These are phyloP conservation scores for Rhadinocentrus ornatus DNA, from an alignment of 2,797 vertebrate species.

Conservation along the genomic window DNA sequence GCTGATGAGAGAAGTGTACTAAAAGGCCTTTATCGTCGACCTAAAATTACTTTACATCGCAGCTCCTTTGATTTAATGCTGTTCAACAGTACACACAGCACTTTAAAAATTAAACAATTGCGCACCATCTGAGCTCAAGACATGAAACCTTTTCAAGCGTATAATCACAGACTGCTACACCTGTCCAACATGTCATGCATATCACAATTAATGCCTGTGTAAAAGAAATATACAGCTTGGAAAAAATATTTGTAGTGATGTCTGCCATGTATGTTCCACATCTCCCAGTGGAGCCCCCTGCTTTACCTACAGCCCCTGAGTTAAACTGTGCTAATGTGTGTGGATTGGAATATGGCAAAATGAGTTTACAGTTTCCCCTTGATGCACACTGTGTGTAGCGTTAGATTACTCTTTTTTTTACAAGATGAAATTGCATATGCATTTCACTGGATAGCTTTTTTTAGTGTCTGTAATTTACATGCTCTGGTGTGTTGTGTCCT, in stretches of 20 bases:
- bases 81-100: constrained; percentile 2
- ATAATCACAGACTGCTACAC: constrained; percentile 28
- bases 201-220: constrained; percentile 42
- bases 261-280: constrained; percentile 58
- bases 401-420: constrained; percentile 65
- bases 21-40: background rate
- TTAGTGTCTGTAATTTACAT: background rate
- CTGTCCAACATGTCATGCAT: constrained; percentile 37
- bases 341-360: constrained; percentile 44
- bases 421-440: constrained; percentile 42
- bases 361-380: constrained; percentile 64
- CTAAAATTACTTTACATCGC: background rate
- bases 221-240: constrained; percentile 40
- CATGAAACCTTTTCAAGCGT: constrained; percentile 6
- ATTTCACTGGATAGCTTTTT: constrained; percentile 33
- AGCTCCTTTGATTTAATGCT: constrained; percentile 12
- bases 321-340: constrained; percentile 56
- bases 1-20: background rate
- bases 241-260: constrained; percentile 47
- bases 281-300: constrained; percentile 51
- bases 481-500: constrained; percentile 14
- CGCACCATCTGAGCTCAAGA: constrained; percentile 22
- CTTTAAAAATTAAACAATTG: constrained; percentile 24
- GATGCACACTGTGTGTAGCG: constrained; percentile 59
- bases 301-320: constrained; percentile 53